A percentile compares a stretch with the other conserved stretches of the same genome.
Evolutionary conservation across 2,113 vertebrate species (phyloP).

Genomic region (Gymnogyps californianus): DNA sequence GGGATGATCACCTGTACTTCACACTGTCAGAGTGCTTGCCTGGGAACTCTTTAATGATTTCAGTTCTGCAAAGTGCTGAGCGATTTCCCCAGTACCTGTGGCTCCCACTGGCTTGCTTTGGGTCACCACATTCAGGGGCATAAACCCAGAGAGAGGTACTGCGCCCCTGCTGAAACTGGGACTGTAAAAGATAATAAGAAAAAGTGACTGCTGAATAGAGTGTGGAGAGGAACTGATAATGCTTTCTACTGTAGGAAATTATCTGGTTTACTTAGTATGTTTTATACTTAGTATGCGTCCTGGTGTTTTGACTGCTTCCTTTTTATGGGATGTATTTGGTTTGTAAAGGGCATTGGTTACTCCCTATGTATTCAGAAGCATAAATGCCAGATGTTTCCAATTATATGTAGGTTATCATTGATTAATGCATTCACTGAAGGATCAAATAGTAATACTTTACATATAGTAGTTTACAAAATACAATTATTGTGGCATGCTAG

Average conservation of each 20-base stretch:
- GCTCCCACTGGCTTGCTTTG: not conserved
- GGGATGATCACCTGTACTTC: not conserved
- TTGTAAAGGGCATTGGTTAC: not conserved
- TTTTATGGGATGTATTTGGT: not conserved
- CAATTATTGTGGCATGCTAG: not conserved
- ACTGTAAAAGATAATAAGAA: not conserved
- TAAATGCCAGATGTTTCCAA: not conserved
- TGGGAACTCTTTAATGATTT: not conserved
- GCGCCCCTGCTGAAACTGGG: not conserved
- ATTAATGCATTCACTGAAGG: not conserved
- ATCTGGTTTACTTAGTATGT: not conserved
- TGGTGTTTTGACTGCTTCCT: not conserved
- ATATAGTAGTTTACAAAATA: not conserved
- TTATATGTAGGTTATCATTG: not conserved
- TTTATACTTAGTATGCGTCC: not conserved
- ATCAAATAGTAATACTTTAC: not conserved
- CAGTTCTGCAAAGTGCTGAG: not conserved
- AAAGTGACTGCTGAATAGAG: not conserved
- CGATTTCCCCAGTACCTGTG: not conserved
- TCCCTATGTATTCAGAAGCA: not conserved
- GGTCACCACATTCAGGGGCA: not conserved
- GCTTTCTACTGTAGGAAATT: not conserved
- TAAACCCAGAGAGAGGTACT: not conserved
- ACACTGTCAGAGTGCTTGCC: not conserved
- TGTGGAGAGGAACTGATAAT: not conserved